These are phyloP conservation scores for Leptinotarsa lineolata DNA, from an alignment of 1,140 invertebrate species.

Conservation along the genomic window DNA sequence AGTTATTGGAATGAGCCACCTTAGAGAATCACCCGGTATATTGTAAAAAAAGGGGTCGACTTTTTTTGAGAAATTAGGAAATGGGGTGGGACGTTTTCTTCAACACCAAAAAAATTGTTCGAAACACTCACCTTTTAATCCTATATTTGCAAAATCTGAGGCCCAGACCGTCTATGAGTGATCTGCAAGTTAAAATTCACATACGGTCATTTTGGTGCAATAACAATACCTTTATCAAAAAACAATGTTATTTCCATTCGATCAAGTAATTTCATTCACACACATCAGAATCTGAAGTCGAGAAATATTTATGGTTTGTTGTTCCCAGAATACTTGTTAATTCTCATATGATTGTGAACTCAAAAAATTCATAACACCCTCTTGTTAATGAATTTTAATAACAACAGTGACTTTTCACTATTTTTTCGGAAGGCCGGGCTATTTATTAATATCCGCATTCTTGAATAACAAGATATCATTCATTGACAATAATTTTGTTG, in stretches of 20 bases:
- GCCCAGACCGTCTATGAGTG: conserved; percentile 25
- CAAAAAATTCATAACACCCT: conserved; percentile 34
- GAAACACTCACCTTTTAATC: conserved; percentile 16
- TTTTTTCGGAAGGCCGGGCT: background rate
- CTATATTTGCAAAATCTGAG: conserved; percentile 21
- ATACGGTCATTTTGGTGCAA: background rate
- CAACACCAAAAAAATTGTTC: too few species aligned
- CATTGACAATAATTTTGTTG: background rate
- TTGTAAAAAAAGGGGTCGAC: too few species aligned
- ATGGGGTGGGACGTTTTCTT: too few species aligned
- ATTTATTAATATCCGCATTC: conserved; percentile 3
- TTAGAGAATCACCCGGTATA: too few species aligned
- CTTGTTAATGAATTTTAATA: conserved; percentile 33
- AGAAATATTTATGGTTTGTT: conserved; percentile 28
- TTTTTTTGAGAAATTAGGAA: too few species aligned
- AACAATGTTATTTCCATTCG: background rate
- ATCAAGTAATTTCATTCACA: background rate
- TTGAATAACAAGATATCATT: background rate
- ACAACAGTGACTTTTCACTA: conserved; percentile 15
- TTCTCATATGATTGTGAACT: conserved; percentile 37
- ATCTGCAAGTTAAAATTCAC: conserved; percentile 10
- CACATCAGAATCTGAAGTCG: conserved; percentile 5
- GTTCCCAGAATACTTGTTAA: conserved; percentile 35
- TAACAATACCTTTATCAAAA: too few species aligned
- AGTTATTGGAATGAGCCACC: too few species aligned